These are phyloP conservation scores for Penaeus monodon DNA, from an alignment of 2,888 invertebrate species.

Conservation along the genomic window DNA sequence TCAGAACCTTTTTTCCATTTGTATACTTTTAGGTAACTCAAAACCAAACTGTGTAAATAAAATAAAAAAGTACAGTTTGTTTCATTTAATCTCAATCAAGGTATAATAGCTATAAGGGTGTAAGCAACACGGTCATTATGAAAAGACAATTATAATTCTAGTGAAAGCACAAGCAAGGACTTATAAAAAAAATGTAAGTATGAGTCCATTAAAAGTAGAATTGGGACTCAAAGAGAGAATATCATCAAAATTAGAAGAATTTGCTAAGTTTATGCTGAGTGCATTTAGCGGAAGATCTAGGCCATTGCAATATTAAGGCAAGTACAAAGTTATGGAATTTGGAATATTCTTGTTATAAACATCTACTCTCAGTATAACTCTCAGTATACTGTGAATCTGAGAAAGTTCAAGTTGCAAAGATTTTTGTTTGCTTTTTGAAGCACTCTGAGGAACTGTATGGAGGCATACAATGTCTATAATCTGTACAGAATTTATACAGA, in stretches of 20 bases:
- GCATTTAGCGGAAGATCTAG: slow-evolving; percentile 9
- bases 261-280: too few species aligned
- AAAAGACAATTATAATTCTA: neutral
- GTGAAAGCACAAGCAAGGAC: neutral
- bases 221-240: too few species aligned
- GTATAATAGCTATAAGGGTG: slow-evolving; percentile 20
- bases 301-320: slow-evolving; percentile 5
- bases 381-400: neutral
- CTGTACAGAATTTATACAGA: neutral
- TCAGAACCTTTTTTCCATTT: slow-evolving; percentile 12
- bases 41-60: slow-evolving; percentile 1
- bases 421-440: neutral
- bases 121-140: slow-evolving; percentile 1
- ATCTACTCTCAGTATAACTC: neutral
- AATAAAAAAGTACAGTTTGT: neutral
- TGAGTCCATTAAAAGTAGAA: too few species aligned
- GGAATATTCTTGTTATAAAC: neutral
- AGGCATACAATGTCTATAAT: neutral
- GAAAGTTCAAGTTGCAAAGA: neutral
- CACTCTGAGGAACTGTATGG: neutral
- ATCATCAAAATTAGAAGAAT: slow-evolving; percentile 7
- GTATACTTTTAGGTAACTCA: slow-evolving; percentile 14
- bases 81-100: slow-evolving; percentile 10
- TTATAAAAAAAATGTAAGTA: neutral
- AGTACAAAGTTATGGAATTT: neutral